Evolutionary conservation across 1,140 invertebrate species (phyloP).

Genomic region (Ericerus pela): DNA sequence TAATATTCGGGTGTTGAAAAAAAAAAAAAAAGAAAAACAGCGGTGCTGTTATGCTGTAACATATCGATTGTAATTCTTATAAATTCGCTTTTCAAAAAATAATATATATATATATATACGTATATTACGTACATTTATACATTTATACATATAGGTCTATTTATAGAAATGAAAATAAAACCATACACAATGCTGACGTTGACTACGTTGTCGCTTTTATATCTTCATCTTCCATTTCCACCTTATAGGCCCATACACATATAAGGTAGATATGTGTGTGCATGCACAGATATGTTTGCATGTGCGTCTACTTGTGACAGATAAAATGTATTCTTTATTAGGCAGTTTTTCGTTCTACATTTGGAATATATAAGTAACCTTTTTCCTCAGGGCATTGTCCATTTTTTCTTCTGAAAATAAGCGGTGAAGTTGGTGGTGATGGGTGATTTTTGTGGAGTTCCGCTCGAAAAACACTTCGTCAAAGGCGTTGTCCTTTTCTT

Average conservation of each 20-base stretch:
- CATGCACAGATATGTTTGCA: neutral
- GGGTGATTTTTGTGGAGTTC: constrained; percentile 5
- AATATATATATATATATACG: too few species aligned
- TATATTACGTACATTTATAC: neutral
- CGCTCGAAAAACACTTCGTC: neutral
- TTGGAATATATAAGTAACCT: neutral
- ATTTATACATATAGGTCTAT: neutral
- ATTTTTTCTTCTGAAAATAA: neutral
- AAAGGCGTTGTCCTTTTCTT: neutral
- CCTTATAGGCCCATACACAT: neutral
- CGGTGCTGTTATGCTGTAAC: neutral
- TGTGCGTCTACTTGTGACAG: neutral
- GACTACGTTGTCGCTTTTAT: neutral
- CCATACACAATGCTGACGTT: neutral
- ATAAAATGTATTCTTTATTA: neutral
- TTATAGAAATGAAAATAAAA: neutral
- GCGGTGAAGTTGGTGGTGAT: neutral
- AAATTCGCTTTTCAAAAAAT: too few species aligned
- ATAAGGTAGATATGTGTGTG: neutral
- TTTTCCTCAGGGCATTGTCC: neutral
- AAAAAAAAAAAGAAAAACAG: neutral
- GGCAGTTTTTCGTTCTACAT: neutral
- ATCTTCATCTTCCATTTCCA: neutral
- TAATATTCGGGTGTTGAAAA: neutral
- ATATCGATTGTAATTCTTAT: neutral